A percentile compares a stretch with the other conserved stretches of the same genome.
Evolutionary conservation across 2,113 vertebrate species (phyloP).

Genomic region (Carettochelys insculpta): DNA sequence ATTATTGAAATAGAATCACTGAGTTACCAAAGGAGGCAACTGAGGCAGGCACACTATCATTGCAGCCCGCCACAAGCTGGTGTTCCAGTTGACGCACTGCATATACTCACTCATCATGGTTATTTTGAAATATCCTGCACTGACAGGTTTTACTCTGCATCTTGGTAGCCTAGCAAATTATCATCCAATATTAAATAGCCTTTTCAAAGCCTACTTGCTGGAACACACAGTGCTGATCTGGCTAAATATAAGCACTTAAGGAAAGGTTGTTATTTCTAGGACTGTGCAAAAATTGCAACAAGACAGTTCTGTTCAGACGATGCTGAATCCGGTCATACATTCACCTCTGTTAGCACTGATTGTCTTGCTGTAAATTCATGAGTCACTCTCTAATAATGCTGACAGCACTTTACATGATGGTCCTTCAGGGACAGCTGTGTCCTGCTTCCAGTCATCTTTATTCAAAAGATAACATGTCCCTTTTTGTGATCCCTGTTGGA

Average conservation of each 20-base stretch:
- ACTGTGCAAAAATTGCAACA: not conserved
- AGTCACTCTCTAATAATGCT: not conserved
- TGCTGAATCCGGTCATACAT: slow-evolving; percentile 30
- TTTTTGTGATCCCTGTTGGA: not conserved
- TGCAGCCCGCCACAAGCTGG: not conserved
- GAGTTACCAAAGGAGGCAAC: not conserved
- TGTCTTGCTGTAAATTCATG: not conserved
- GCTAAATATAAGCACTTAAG: slow-evolving; percentile 48
- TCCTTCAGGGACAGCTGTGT: not conserved
- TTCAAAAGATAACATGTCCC: not conserved
- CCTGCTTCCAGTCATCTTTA: not conserved
- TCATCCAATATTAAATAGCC: slow-evolving; percentile 14
- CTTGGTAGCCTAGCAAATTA: slow-evolving; percentile 59
- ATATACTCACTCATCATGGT: not conserved
- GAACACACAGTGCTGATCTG: slow-evolving; percentile 40
- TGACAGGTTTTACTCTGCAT: slow-evolving; percentile 32
- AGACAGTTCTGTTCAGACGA: slow-evolving; percentile 28
- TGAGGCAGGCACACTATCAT: not conserved
- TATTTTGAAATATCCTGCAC: rapidly evolving
- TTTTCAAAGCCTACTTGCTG: slow-evolving; percentile 44
- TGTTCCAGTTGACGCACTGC: not conserved
- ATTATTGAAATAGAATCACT: not conserved
- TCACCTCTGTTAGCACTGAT: not conserved
- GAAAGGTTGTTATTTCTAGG: slow-evolving; percentile 56
- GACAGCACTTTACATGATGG: not conserved